Percentiles rank a stretch among this genome's conserved stretches.
phyloP scores from a whole-genome alignment of 2,113 vertebrate genomes.

The Triplophysa rosa region DNA sequence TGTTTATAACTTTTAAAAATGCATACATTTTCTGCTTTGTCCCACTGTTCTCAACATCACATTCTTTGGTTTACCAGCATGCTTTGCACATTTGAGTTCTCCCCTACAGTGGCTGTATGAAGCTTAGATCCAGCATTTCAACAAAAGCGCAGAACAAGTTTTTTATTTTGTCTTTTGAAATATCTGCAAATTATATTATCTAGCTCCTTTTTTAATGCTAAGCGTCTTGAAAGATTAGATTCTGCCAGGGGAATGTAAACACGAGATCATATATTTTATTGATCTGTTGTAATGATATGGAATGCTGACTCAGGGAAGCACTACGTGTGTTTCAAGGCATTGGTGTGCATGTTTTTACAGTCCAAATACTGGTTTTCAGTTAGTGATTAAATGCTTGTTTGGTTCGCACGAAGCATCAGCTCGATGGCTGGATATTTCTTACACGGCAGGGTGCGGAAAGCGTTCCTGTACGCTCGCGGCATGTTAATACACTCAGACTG shows the following conservation, averaged over 20 bases:
- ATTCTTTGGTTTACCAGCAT: too few species aligned
- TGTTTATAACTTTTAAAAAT: background rate
- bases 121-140: too few species aligned
- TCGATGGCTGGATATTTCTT: slow-evolving; percentile 12
- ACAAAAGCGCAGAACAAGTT: too few species aligned
- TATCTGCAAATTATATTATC: too few species aligned
- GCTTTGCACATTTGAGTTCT: too few species aligned
- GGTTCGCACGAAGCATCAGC: background rate
- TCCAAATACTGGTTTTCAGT: background rate
- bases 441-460: slow-evolving; percentile 16
- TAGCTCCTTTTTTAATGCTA: too few species aligned
- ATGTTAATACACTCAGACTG: slow-evolving; percentile 25
- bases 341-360: background rate
- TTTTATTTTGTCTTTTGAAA: too few species aligned
- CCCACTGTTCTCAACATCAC: too few species aligned
- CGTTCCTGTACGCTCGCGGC: slow-evolving; percentile 3
- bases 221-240: too few species aligned
- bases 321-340: background rate
- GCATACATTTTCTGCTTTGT: too few species aligned
- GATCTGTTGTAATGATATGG: background rate
- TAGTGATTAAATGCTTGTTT: slow-evolving; percentile 26
- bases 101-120: too few species aligned
- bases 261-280: background rate
- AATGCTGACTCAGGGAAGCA: background rate
- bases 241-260: too few species aligned